Conservation (phyloP, 53 echinoderm and acorn worm species). For the Paelopatides confundens region DNA sequence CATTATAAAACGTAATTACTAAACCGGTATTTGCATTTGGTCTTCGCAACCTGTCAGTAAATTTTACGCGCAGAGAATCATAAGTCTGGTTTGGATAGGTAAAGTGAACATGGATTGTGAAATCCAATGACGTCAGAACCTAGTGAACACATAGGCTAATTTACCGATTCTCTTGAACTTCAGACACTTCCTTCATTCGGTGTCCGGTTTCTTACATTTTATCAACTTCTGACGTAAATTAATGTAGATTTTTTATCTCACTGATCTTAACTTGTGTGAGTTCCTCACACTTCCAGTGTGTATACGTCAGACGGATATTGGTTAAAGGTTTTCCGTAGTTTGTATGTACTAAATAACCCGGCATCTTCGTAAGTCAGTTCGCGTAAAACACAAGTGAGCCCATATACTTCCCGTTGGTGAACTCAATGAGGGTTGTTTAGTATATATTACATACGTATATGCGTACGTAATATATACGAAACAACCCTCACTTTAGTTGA, state of each 20-base stretch:
- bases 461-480: no score
- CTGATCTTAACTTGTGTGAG: not conserved
- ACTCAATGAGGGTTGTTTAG: not conserved
- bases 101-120: not conserved
- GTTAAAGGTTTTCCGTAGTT: no score
- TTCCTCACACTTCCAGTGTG: no score
- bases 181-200: not conserved
- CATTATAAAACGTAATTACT: no score
- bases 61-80: no score
- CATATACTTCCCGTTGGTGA: not conserved
- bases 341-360: not conserved
- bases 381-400: not conserved
- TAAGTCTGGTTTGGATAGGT: no score
- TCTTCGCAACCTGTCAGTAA: no score
- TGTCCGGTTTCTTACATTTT: not conserved
- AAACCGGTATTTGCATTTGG: no score
- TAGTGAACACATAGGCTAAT: not conserved
- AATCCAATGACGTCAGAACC: conserved; percentile 7
- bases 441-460: no score
- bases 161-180: not conserved
- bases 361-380: not conserved
- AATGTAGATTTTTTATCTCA: not conserved
- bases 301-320: no score
- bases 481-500: no score
- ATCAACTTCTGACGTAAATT: no score